A percentile compares a stretch with the other conserved stretches of the same genome.
Evolutionary conservation across 2,797 vertebrate species (phyloP).

Genomic region (Champsocephalus esox): DNA sequence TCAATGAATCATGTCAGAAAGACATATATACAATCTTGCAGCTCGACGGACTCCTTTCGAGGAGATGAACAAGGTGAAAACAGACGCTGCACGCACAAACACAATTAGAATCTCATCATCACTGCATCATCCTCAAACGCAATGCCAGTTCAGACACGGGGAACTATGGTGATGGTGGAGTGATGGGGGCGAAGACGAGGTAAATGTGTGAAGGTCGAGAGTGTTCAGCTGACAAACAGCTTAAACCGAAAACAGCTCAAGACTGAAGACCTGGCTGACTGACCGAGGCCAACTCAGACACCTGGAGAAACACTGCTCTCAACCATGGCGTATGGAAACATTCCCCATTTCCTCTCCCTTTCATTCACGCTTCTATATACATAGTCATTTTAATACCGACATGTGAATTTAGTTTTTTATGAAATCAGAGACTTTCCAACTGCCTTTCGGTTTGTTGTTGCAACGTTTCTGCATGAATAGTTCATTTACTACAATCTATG

Average conservation of each 20-base stretch:
- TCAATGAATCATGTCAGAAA: constrained; percentile 15
- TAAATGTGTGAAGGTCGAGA: constrained; percentile 47
- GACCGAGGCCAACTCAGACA: constrained; percentile 67
- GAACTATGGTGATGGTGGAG: constrained; percentile 5
- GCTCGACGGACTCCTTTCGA: constrained; percentile 16
- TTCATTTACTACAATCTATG: constrained; percentile 10
- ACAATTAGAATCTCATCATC: constrained; percentile 23
- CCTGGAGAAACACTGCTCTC: constrained; percentile 84
- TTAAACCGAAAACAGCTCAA: constrained; percentile 43
- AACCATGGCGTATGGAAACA: constrained; percentile 73
- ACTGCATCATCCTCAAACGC: background rate
- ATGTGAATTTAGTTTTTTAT: constrained; percentile 47
- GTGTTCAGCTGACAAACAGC: constrained; percentile 50
- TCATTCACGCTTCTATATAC: constrained; percentile 43
- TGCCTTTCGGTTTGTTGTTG: constrained; percentile 2
- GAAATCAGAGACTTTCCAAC: constrained; percentile 30
- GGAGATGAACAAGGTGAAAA: constrained; percentile 23
- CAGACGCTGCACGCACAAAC: constrained; percentile 31
- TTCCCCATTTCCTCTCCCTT: constrained; percentile 69
- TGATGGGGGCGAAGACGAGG: constrained; percentile 20
- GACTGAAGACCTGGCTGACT: constrained; percentile 52
- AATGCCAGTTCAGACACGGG: constrained; percentile 20
- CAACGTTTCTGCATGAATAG: background rate
- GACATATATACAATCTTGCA: constrained; percentile 15
- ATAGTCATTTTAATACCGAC: constrained; percentile 45